phyloP scores from a whole-genome alignment of 1,140 invertebrate species.

The Agraylea sexmaculata region DNA sequence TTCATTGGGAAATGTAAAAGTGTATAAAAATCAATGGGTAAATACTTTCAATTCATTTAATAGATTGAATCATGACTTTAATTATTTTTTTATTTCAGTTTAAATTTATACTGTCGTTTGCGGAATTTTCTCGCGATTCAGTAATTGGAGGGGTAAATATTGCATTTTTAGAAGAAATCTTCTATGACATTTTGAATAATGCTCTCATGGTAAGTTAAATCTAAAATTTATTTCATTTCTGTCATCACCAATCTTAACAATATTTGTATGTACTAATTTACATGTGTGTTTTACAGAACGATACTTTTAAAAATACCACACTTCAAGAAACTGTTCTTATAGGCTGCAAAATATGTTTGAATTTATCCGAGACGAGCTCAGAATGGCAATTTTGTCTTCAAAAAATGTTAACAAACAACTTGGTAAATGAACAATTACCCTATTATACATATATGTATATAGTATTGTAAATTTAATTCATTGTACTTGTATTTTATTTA shows the following conservation, averaged over 20 bases:
- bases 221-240: not conserved
- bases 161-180: conserved; percentile 34
- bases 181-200: conserved; percentile 33
- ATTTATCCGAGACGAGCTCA: conserved; percentile 24
- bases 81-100: no score
- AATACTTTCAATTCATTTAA: no score
- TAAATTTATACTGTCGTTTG: no score
- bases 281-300: conserved; percentile 9
- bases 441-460: not conserved
- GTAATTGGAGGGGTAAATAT: no score
- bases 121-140: no score
- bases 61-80: no score
- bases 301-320: conserved; percentile 2
- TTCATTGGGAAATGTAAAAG: no score
- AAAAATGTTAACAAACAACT: conserved; percentile 31
- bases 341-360: conserved; percentile 27
- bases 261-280: conserved; percentile 5
- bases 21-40: no score
- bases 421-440: conserved; percentile 24
- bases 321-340: conserved; percentile 28
- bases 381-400: conserved; percentile 31
- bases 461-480: conserved; percentile 2
- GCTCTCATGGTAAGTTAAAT: conserved; percentile 26
- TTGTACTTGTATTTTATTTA: conserved; percentile 9
- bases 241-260: no score